Conservation (phyloP, 2,888 invertebrate species). For the Pollenia labialis region DNA sequence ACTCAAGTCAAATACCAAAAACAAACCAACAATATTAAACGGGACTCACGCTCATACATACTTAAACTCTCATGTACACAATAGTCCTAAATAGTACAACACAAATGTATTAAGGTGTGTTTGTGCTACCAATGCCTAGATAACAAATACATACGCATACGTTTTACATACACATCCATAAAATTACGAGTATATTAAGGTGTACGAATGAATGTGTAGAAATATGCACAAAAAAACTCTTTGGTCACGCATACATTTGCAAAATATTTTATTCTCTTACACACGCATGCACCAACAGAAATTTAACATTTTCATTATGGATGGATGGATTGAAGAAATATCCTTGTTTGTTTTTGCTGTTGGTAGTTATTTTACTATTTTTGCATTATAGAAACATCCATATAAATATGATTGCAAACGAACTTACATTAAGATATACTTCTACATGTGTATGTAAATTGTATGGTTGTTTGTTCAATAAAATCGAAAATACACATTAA, state of each 20-base stretch:
- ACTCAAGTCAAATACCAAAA: constrained; percentile 32
- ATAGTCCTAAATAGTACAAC: constrained; percentile 34
- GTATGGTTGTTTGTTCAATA: constrained; percentile 82
- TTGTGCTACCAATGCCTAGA: constrained; percentile 4
- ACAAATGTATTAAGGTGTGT: background rate
- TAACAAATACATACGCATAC: background rate
- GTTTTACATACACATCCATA: constrained; percentile 4
- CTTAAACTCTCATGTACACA: background rate
- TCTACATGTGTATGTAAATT: constrained; percentile 74
- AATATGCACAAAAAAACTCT: constrained; percentile 3
- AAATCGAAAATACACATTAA: constrained; percentile 79
- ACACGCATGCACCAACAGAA: constrained; percentile 11
- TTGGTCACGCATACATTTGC: constrained; percentile 59
- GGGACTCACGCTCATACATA: constrained; percentile 1
- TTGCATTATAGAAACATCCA: background rate
- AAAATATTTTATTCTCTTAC: constrained; percentile 13
- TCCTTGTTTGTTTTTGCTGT: constrained; percentile 12
- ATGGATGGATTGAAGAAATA: constrained; percentile 30
- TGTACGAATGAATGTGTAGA: background rate
- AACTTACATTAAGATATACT: background rate
- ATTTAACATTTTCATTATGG: constrained; percentile 46
- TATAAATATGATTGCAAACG: background rate
- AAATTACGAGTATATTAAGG: background rate
- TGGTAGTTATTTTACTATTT: constrained; percentile 14
- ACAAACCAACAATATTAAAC: constrained; percentile 12